Base-by-base conservation (phyloP, 2,113 vertebrate genomes). In the Vulpes vulpes region DNA sequence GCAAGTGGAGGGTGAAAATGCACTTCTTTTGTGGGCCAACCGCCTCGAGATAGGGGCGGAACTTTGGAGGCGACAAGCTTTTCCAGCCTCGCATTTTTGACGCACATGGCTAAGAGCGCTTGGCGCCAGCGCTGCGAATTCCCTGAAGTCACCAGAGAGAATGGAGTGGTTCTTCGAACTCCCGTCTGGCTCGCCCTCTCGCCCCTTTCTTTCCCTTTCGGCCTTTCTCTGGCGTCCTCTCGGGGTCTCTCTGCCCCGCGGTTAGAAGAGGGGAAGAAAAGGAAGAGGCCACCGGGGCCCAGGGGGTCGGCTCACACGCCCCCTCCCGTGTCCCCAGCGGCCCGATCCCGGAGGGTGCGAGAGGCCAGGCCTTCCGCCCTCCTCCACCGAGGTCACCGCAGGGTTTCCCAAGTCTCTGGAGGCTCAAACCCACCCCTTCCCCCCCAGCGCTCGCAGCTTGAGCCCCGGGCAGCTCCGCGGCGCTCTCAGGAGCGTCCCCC, bases 41-140 rank as follows among this genome's bases (percentile, higher is more conserved):
- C 57, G 78, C 76, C 32, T 57, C 84, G 84, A 99, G 98, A 98
- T 97, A 98, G 98, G 98, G 98, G 98, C 98, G 98, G 98, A 98
- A 98, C 98, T 98, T 98, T 97, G 96, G 97, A 98, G 98, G 98
- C 97, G 98, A 99, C 98, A 97, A 98, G 98, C 98, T 96, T 98
- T 73, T 92, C 98, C 98, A 98, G 98, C 98, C 97, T 98, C 97
- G 98, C 98, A 97, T 98, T 98, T 99, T 98, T 98, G 98, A 98
- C 98, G 98, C 98, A 98, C 98, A 98, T 97, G 98, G 98, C 98
- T 98, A 98, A 99, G 99, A 99, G 98, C 97, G 95, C 97, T 98
- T 98, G 99, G 99, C 99, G 99, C 99, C 99, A 98, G 99, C 79
- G 96, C 97, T 90, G 95, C 98, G 98, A 98, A 98, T 95, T 98